These are phyloP conservation scores for Byasa hedistus DNA, from an alignment of 2,888 invertebrate species.

Conservation along the genomic window DNA sequence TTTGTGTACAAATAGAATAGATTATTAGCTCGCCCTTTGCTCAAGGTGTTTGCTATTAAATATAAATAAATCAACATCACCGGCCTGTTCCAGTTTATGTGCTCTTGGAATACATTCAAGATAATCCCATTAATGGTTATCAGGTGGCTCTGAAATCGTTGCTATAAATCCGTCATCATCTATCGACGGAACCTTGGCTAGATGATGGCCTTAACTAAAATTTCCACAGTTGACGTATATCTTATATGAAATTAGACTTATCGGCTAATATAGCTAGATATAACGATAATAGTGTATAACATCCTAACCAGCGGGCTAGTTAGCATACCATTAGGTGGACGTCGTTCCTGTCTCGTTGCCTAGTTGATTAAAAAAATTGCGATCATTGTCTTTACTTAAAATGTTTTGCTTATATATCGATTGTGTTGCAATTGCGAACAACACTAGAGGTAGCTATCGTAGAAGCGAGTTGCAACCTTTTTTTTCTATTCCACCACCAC, in stretches of 20 bases:
- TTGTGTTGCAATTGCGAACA: not conserved
- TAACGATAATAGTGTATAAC: too few species aligned
- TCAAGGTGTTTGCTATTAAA: conserved; percentile 17
- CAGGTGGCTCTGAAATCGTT: conserved; percentile 8
- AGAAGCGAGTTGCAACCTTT: conserved; percentile 32
- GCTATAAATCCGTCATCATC: conserved; percentile 1
- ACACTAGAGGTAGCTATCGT: conserved; percentile 13
- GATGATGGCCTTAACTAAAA: not conserved
- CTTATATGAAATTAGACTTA: not conserved
- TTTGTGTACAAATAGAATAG: not conserved
- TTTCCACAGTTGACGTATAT: not conserved
- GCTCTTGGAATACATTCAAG: conserved; percentile 26
- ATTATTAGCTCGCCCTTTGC: conserved; percentile 1
- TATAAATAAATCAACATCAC: conserved; percentile 18
- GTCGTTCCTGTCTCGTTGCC: too few species aligned
- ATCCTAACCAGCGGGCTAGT: too few species aligned
- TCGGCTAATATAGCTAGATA: too few species aligned
- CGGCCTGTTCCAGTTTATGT: not conserved
- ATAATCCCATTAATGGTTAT: conserved; percentile 21
- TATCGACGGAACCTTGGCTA: conserved; percentile 9
- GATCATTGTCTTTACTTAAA: too few species aligned
- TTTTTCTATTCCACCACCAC: conserved; percentile 30
- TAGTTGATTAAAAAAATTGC: too few species aligned
- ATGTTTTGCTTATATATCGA: not conserved
- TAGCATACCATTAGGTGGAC: too few species aligned